A percentile compares a stretch with the other conserved stretches of the same genome.
Evolutionary conservation across 2,888 invertebrate species (phyloP).

Genomic region (Tineola bisselliella): DNA sequence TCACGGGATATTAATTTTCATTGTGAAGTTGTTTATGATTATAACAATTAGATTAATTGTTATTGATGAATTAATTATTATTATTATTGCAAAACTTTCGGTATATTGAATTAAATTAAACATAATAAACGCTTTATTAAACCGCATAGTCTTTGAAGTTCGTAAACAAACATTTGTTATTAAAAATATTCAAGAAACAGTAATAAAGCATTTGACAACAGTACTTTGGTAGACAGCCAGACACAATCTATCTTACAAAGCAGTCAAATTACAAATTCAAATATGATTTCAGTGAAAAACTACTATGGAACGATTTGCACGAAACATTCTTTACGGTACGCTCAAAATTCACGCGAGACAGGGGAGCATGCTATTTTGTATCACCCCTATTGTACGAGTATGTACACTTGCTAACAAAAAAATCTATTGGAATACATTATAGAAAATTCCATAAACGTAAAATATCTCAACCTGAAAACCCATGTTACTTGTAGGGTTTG

Average conservation of each 20-base stretch:
- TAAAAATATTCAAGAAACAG: background rate
- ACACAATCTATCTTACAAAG: slow-evolving; percentile 49
- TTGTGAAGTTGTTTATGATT: background rate
- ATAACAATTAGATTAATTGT: background rate
- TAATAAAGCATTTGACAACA: background rate
- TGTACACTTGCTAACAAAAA: background rate
- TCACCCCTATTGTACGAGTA: background rate
- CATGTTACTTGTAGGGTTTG: slow-evolving; percentile 5
- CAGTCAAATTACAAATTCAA: slow-evolving; percentile 50
- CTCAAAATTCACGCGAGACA: slow-evolving; percentile 2
- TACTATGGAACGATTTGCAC: slow-evolving; percentile 53
- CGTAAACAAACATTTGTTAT: too few relatives aligned
- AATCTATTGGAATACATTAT: background rate
- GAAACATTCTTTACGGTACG: slow-evolving; percentile 29
- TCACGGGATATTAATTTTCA: background rate
- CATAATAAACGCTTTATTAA: too few relatives aligned
- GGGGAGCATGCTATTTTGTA: slow-evolving; percentile 4
- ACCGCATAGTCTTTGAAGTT: too few relatives aligned
- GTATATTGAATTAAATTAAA: too few relatives aligned
- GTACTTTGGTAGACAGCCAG: slow-evolving; percentile 23
- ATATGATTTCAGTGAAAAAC: slow-evolving; percentile 55
- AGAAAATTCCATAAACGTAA: background rate
- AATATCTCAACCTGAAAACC: slow-evolving; percentile 6
- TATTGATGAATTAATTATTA: background rate
- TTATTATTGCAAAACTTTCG: background rate